Evolutionary conservation across 2,888 invertebrate species (phyloP).

Genomic region (Drosophila maculinotata): DNA sequence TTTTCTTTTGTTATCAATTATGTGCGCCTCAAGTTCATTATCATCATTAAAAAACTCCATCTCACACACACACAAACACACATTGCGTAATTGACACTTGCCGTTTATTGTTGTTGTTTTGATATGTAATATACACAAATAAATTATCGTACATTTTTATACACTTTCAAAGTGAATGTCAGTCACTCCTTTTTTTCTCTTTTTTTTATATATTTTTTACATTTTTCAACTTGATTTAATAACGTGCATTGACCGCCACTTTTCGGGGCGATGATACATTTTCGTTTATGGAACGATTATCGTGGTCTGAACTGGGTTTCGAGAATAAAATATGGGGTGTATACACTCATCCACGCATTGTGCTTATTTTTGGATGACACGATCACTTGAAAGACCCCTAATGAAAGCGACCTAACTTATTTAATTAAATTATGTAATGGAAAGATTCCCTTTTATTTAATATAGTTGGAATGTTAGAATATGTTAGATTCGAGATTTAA

Average conservation of each 20-base stretch:
- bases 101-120: conserved; percentile 30
- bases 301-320: conserved; percentile 33
- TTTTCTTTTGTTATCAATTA: conserved; percentile 72
- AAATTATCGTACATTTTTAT: conserved; percentile 39
- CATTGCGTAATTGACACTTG: conserved; percentile 57
- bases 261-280: conserved; percentile 61
- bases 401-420: no score
- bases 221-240: conserved; percentile 21
- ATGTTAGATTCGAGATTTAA: no score
- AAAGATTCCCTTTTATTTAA: no score
- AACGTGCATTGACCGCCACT: conserved; percentile 66
- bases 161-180: conserved; percentile 66
- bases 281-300: conserved; percentile 36
- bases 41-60: conserved; percentile 66
- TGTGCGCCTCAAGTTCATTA: conserved; percentile 73
- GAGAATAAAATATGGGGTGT: conserved; percentile 32
- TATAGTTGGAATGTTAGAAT: no score
- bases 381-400: background rate
- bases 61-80: conserved; percentile 17
- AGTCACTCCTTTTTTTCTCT: conserved; percentile 30
- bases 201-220: conserved; percentile 8
- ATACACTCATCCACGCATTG: conserved; percentile 22
- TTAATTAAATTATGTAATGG: no score
- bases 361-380: conserved; percentile 32
- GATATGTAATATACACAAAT: conserved; percentile 44